Conservation (phyloP, 2,888 invertebrate species). For the Furcula furcula region DNA sequence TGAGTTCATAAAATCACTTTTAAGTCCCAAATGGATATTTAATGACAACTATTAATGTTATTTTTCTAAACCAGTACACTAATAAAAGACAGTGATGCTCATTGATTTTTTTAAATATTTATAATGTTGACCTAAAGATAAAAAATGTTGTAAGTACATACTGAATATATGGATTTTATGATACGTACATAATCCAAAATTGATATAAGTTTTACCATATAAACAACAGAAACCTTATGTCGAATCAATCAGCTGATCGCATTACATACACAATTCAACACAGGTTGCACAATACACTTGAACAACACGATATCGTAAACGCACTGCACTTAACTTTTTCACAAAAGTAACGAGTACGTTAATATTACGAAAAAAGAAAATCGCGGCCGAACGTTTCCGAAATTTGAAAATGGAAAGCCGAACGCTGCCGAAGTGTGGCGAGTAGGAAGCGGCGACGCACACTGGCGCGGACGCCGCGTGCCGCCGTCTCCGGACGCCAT, state of each 20-base stretch:
- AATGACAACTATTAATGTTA: conserved; percentile 17
- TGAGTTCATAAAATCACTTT: background rate
- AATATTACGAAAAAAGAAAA: conserved; percentile 20
- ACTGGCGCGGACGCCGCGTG: conserved; percentile 52
- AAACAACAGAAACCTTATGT: conserved; percentile 48
- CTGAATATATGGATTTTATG: too few species aligned
- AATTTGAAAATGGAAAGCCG: conserved; percentile 41
- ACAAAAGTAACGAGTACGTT: conserved; percentile 61
- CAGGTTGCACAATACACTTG: conserved; percentile 34
- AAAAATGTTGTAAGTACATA: too few species aligned
- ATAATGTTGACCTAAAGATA: too few species aligned
- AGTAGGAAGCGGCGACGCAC: conserved; percentile 64
- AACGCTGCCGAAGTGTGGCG: conserved; percentile 55
- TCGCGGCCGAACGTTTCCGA: conserved; percentile 34
- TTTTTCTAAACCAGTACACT: conserved; percentile 13
- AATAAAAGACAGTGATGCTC: too few species aligned
- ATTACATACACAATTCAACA: conserved; percentile 50
- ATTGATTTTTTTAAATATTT: too few species aligned
- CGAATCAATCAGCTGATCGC: conserved; percentile 52
- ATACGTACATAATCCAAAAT: conserved; percentile 9
- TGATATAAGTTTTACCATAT: conserved; percentile 11
- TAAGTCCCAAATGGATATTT: conserved; percentile 11
- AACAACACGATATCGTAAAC: conserved; percentile 17
- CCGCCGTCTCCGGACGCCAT: conserved; percentile 35
- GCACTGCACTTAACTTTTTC: conserved; percentile 54